A percentile compares a stretch with the other conserved stretches of the same genome.
phyloP scores from a whole-genome alignment of 2,113 vertebrate species.

The rabbit (Oryctolagus cuniculus) region mOryCun1.1 NC_091434.1:79971001-79971500 shows the following conservation, averaged over 20 bases:
- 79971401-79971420: not conserved
- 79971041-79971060: too few relatives aligned
- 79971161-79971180: too few relatives aligned
- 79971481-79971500: not conserved
- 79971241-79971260: not conserved
- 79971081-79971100: too few relatives aligned
- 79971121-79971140: too few relatives aligned
- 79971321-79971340: too few relatives aligned
- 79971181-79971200: too few relatives aligned
- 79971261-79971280: not conserved
- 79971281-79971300: not conserved
- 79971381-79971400: not conserved
- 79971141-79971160: too few relatives aligned
- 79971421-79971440: not conserved
- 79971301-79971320: not conserved
- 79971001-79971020: too few relatives aligned
- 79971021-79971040: too few relatives aligned
- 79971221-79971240: not conserved
- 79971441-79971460: not conserved
- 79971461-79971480: not conserved
- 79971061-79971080: too few relatives aligned
- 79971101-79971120: too few relatives aligned
- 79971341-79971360: slow-evolving; percentile 1
- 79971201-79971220: not conserved
- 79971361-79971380: not conserved